Conservation (phyloP, 2,888 invertebrate genomes). For the Brachypalpus laphriformis region DNA sequence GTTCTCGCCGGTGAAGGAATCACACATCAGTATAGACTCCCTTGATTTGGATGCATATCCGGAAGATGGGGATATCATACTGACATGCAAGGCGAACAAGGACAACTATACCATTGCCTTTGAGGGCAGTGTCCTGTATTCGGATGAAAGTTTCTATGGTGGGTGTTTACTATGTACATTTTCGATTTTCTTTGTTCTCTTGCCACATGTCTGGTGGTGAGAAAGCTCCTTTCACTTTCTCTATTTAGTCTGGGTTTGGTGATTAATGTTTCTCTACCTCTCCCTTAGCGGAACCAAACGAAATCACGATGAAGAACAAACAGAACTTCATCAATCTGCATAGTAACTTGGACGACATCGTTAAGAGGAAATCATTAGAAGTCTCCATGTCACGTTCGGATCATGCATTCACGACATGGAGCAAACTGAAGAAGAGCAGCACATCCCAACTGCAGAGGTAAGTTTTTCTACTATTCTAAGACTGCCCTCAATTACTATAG, state of each 20-base stretch:
- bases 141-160: constrained; percentile 91
- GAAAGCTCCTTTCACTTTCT: constrained; percentile 49
- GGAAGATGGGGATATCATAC: constrained; percentile 92
- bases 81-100: constrained; percentile 96
- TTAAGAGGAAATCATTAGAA: constrained; percentile 84
- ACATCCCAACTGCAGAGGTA: constrained; percentile 87
- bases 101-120: constrained; percentile 98
- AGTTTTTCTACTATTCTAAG: constrained; percentile 63
- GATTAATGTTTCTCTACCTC: constrained; percentile 10
- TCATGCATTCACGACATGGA: constrained; percentile 94
- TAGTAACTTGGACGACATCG: constrained; percentile 82
- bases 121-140: constrained; percentile 94
- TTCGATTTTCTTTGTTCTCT: constrained; percentile 5
- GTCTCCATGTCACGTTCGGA: constrained; percentile 94
- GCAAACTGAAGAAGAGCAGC: constrained; percentile 90
- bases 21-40: constrained; percentile 93
- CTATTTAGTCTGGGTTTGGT: constrained; percentile 14
- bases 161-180: constrained; percentile 65
- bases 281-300: constrained; percentile 80
- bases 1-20: constrained; percentile 95
- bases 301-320: constrained; percentile 80
- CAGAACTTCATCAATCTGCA: constrained; percentile 82
- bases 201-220: constrained; percentile 3
- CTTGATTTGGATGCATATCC: constrained; percentile 92
- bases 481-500: constrained; percentile 2